phyloP scores from a whole-genome alignment of 2,113 vertebrate genomes.

The Nannospalax galili region DNA sequence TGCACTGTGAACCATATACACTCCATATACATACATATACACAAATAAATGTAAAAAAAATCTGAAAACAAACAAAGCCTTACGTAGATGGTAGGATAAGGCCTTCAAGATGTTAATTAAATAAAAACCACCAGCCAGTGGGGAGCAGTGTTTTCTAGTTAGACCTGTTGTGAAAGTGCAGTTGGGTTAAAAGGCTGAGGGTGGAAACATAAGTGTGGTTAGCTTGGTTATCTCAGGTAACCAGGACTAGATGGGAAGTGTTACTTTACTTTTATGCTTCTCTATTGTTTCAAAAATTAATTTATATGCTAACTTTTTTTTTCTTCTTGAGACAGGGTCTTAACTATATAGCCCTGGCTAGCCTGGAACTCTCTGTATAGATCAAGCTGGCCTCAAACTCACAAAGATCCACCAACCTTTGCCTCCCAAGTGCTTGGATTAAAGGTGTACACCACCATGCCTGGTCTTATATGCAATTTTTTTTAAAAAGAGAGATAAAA shows the following conservation, averaged over 20 bases:
- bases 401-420: too few species aligned
- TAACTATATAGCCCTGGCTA: too few species aligned
- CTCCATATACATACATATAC: background rate
- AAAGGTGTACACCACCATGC: too few species aligned
- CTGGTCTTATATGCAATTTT: too few species aligned
- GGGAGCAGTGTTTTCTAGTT: background rate
- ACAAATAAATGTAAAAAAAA: background rate
- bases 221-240: background rate
- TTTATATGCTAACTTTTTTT: background rate
- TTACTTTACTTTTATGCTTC: slow-evolving; percentile 13
- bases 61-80: background rate
- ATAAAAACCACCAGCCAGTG: background rate
- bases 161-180: background rate
- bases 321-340: too few species aligned
- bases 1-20: background rate
- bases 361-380: too few species aligned
- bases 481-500: background rate
- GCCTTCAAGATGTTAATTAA: background rate
- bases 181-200: background rate
- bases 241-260: background rate
- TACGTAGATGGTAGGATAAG: background rate
- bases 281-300: background rate
- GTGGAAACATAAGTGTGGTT: background rate
- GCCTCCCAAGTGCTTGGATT: too few species aligned
- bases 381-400: too few species aligned